Conservation (phyloP, 2,113 vertebrate genomes). For the Psittacus erithacus region DNA sequence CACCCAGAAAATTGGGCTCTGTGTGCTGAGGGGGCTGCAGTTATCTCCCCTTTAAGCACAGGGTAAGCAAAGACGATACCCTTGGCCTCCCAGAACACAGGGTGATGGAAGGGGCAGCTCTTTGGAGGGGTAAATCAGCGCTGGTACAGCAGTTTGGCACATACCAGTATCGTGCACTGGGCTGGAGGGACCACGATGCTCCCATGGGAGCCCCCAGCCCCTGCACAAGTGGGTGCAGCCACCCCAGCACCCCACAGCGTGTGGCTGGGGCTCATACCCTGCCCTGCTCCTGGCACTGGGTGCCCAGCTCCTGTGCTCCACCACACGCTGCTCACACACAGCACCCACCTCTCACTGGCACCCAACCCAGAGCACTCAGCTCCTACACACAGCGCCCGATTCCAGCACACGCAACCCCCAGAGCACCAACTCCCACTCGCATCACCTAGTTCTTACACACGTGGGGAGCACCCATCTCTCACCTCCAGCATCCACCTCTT, state of each 20-base stretch:
- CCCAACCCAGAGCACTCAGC: not conserved
- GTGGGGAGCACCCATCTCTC: not conserved
- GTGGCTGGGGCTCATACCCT: not conserved
- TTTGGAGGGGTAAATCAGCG: not conserved
- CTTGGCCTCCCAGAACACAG: not conserved
- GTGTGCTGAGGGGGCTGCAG: not conserved
- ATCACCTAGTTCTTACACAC: not conserved
- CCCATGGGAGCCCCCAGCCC: not conserved
- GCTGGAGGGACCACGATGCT: not conserved
- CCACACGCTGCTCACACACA: not conserved
- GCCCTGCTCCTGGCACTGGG: not conserved
- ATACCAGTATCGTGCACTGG: accelerated
- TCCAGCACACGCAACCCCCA: not conserved
- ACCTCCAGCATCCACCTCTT: not conserved
- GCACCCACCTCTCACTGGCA: not conserved
- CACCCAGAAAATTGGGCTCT: not conserved
- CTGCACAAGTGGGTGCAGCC: not conserved
- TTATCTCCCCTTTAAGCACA: not conserved
- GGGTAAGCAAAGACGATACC: not conserved
- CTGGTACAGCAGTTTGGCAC: not conserved
- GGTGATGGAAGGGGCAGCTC: not conserved
- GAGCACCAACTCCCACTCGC: not conserved
- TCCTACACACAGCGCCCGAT: not conserved
- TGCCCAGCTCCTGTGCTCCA: not conserved
- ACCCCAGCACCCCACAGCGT: accelerated